These are phyloP conservation scores for Plutomurus gul DNA, from an alignment of 1,140 invertebrate genomes.

Conservation along the genomic window DNA sequence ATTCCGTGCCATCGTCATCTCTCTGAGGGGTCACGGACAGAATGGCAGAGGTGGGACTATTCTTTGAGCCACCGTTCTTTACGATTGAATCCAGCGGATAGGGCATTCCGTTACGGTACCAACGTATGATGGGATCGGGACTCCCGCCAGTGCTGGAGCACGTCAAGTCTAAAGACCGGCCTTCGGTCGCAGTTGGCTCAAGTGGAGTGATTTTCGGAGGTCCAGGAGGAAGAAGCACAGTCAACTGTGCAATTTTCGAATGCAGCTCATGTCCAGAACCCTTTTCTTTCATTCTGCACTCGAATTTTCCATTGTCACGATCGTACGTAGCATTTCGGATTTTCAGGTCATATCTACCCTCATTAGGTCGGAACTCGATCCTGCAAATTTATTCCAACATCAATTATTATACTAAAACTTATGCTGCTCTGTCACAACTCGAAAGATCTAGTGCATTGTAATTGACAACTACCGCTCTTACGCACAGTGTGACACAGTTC, in stretches of 20 bases:
- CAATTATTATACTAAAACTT: slow-evolving; percentile 2
- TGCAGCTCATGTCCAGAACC: slow-evolving; percentile 81
- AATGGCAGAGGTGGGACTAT: slow-evolving; percentile 73
- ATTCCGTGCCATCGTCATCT: slow-evolving; percentile 80
- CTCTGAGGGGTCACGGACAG: slow-evolving; percentile 74
- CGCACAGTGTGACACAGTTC: not conserved
- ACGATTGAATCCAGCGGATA: slow-evolving; percentile 69
- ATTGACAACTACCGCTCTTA: not conserved
- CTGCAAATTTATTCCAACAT: slow-evolving; percentile 59
- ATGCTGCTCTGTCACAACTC: not conserved
- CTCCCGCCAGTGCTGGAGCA: slow-evolving; percentile 86
- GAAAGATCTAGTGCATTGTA: no score
- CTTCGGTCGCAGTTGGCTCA: slow-evolving; percentile 62
- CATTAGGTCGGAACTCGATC: slow-evolving; percentile 73
- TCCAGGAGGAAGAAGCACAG: slow-evolving; percentile 81
- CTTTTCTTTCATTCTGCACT: slow-evolving; percentile 82
- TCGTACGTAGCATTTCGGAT: slow-evolving; percentile 80
- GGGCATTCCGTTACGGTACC: slow-evolving; percentile 55
- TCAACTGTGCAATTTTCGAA: slow-evolving; percentile 78
- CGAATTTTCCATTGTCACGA: slow-evolving; percentile 87
- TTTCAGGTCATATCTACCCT: slow-evolving; percentile 83
- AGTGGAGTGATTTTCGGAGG: slow-evolving; percentile 75
- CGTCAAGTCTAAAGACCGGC: slow-evolving; percentile 62
- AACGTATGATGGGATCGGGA: slow-evolving; percentile 67
- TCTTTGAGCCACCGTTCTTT: slow-evolving; percentile 68